Conservation (phyloP, 1,140 invertebrate species). For the Brachionus koreanus region DNA sequence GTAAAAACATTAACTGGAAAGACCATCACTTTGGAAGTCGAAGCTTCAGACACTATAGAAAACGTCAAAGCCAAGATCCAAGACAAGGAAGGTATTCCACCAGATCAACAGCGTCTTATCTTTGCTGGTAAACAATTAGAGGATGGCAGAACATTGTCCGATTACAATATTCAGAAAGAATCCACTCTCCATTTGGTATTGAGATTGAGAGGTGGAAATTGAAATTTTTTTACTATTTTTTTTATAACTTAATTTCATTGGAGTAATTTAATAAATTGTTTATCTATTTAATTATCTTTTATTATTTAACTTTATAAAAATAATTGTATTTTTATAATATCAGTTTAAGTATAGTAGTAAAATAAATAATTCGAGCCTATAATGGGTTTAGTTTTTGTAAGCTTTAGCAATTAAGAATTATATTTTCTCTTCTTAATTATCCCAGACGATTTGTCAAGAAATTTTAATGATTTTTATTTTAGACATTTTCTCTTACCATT, state of each 20-base stretch:
- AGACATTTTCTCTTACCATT: too few species aligned
- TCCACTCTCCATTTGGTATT: conserved; percentile 45
- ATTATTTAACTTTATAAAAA: too few species aligned
- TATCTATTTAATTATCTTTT: too few species aligned
- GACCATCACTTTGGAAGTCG: conserved; percentile 43
- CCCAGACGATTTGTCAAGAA: too few species aligned
- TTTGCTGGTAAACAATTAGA: conserved; percentile 59
- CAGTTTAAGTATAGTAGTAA: neutral
- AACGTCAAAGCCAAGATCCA: conserved; percentile 90
- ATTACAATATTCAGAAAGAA: conserved; percentile 57
- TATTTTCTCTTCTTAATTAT: too few species aligned
- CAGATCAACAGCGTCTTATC: conserved; percentile 48
- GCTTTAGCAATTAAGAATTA: too few species aligned
- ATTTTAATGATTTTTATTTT: too few species aligned
- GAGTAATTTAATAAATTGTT: conserved; percentile 21
- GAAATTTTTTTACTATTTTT: neutral
- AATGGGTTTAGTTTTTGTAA: too few species aligned
- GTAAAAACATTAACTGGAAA: conserved; percentile 44
- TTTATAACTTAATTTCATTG: conserved; percentile 75
- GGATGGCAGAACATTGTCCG: conserved; percentile 65
- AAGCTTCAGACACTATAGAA: conserved; percentile 59
- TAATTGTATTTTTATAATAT: neutral
- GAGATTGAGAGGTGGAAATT: conserved; percentile 69
- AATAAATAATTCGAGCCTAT: too few species aligned
- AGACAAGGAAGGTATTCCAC: conserved; percentile 64